Evolutionary conservation across 2,888 invertebrate species (phyloP), one percentile per base, ranked within the genome.

Genomic region (Synanthedon formicaeformis): DNA sequence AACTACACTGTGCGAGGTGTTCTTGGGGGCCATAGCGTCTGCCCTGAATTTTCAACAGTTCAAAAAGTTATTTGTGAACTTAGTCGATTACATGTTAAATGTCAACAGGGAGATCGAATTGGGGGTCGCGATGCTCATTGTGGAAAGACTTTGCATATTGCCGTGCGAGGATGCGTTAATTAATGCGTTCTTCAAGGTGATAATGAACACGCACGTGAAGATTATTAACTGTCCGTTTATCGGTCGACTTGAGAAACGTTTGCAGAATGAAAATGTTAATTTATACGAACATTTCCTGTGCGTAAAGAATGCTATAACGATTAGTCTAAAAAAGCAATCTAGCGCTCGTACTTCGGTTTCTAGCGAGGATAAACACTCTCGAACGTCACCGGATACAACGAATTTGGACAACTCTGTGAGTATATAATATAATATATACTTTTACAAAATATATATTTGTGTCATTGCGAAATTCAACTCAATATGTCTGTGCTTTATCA

Each of bases 11-110:
- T 83, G 82, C 51, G 78, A 82, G 18, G 58, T 64, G 0, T 75
- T 78, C 3, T 69, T 86, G 64, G 55, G 65, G 14, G 61, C 66
- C 0, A 71, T 86, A 54, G 77, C 80, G 0, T 59, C 68, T 6
- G 76, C 83, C 2, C 80, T 76, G 51, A 86, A 87, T 60, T 85
- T 87, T 59, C 69, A 76, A 0, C 68, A 81, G 5, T 87, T 85
- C 60, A 81, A 75, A 57, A 40, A 41, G 0, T 72, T 81, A 23
- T 85, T 84, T 57, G 58, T 76, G 4, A 75, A 70, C 53, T 60
- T 86, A 8, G 71, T 75, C 0, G 54, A 67, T 8, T 77, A 78
- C 49, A 72, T 83, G 56, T 66, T 67, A 2, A 40, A 57, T 0
- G 62, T 64, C 16, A 61, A 58, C 2, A 61, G 71, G 51, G 59